Percentiles rank a stretch among this genome's conserved stretches.
These are phyloP conservation scores for Actias luna DNA, from an alignment of 2,888 invertebrate genomes.

Conservation along the genomic window DNA sequence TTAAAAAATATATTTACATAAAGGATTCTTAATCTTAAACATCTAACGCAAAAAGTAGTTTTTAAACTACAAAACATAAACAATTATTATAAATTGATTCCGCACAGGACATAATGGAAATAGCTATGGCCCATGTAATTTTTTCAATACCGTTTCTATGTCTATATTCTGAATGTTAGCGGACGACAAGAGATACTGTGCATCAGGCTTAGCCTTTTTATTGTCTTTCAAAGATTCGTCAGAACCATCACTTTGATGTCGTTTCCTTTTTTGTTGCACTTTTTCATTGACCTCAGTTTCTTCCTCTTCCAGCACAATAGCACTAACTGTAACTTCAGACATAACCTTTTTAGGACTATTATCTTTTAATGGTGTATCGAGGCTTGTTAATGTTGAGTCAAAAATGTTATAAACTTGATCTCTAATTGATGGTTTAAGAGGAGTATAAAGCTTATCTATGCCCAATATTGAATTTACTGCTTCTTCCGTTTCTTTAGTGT, in stretches of 20 bases:
- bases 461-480: slow-evolving; percentile 65
- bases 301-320: slow-evolving; percentile 62
- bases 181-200: slow-evolving; percentile 58
- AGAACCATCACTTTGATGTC: slow-evolving; percentile 45
- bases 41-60: no score
- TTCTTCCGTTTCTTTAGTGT: slow-evolving; percentile 57
- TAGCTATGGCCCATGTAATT: slow-evolving; percentile 68
- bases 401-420: slow-evolving; percentile 67
- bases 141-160: slow-evolving; percentile 72
- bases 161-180: slow-evolving; percentile 71
- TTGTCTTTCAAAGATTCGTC: slow-evolving; percentile 50
- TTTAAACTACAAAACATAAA: background rate
- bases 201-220: slow-evolving; percentile 60
- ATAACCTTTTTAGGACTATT: slow-evolving; percentile 42
- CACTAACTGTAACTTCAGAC: slow-evolving; percentile 46
- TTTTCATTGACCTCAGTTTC: slow-evolving; percentile 41
- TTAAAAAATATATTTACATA: background rate
- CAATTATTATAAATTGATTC: slow-evolving; percentile 4
- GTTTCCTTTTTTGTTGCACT: slow-evolving; percentile 57
- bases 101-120: slow-evolving; percentile 21
- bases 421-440: slow-evolving; percentile 58
- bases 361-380: slow-evolving; percentile 69
- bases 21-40: no score
- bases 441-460: slow-evolving; percentile 63
- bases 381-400: slow-evolving; percentile 71